Evolutionary conservation across 2,113 vertebrate genomes (phyloP).

Genomic region (Istiophorus platypterus): DNA sequence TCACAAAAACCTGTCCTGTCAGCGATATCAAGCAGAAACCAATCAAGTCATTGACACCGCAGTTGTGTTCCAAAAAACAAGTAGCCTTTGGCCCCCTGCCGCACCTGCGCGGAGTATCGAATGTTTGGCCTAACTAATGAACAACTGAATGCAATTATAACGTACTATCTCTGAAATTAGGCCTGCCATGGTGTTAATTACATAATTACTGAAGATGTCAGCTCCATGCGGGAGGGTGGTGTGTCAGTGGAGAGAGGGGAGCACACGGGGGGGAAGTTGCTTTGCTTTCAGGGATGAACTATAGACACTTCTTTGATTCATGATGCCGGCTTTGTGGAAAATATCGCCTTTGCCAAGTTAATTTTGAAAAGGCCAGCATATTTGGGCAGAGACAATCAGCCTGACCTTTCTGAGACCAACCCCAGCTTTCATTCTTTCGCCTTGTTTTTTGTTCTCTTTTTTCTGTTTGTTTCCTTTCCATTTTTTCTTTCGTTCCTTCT

Average conservation of each 20-base stretch:
- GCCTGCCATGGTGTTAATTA: conserved; percentile 85
- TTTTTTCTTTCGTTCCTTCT: conserved; percentile 30
- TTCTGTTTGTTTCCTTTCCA: conserved; percentile 12
- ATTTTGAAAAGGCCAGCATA: conserved; percentile 89
- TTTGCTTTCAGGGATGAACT: conserved; percentile 81
- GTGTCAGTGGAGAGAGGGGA: conserved; percentile 57
- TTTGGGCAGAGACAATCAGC: conserved; percentile 86
- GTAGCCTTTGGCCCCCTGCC: conserved; percentile 74
- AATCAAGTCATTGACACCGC: conserved; percentile 82
- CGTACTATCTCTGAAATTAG: conserved; percentile 84
- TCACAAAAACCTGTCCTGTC: conserved; percentile 81
- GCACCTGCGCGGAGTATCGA: conserved; percentile 76
- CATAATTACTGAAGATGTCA: conserved; percentile 86
- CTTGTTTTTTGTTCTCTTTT: conserved; percentile 41
- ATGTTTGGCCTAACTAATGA: conserved; percentile 83
- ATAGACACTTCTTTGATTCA: conserved; percentile 85
- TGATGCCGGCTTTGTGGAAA: conserved; percentile 84
- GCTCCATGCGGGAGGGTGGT: conserved; percentile 58
- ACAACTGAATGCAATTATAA: conserved; percentile 84
- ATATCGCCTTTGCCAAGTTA: conserved; percentile 86
- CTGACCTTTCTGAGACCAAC: conserved; percentile 86
- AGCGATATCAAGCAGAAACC: conserved; percentile 82
- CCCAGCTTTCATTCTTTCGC: conserved; percentile 75
- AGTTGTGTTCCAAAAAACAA: conserved; percentile 74
- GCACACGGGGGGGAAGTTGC: conserved; percentile 56